Evolutionary conservation across 2,888 invertebrate species (phyloP).

Genomic region (Notocelia uddmanniana): DNA sequence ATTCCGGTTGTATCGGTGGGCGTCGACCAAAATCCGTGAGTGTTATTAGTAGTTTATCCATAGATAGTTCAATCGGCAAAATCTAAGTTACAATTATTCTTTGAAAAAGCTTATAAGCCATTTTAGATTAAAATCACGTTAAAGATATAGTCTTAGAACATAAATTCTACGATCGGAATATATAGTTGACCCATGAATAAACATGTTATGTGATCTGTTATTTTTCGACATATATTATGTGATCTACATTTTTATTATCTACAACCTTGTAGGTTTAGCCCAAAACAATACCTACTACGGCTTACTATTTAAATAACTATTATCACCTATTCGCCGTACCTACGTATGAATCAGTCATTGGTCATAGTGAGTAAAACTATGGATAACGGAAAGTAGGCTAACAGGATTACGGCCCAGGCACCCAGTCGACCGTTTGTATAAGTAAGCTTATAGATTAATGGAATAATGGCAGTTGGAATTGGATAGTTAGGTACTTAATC

Average conservation of each 20-base stretch:
- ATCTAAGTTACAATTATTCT: conserved; percentile 1
- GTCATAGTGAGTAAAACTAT: conserved; percentile 56
- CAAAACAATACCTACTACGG: not conserved
- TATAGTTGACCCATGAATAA: too few species aligned
- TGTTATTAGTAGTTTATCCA: not conserved
- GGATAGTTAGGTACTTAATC: not conserved
- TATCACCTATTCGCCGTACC: conserved; percentile 23
- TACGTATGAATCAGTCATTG: conserved; percentile 34
- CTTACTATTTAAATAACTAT: conserved; percentile 22
- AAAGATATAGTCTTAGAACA: not conserved
- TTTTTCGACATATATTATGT: not conserved
- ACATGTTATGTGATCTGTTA: too few species aligned
- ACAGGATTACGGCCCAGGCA: conserved; percentile 68
- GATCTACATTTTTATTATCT: conserved; percentile 11
- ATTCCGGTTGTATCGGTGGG: conserved; percentile 64
- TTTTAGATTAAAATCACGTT: not conserved
- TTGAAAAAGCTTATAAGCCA: not conserved
- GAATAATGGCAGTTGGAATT: not conserved
- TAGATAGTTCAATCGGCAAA: conserved; percentile 1
- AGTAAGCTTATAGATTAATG: conserved; percentile 49
- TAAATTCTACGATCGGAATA: too few species aligned
- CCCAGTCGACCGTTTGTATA: conserved; percentile 51
- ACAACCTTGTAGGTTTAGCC: not conserved
- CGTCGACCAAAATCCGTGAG: conserved; percentile 61
- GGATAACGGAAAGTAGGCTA: conserved; percentile 72